These are phyloP conservation scores for Fulica atra DNA, from an alignment of 2,113 vertebrate species.

Conservation along the genomic window DNA sequence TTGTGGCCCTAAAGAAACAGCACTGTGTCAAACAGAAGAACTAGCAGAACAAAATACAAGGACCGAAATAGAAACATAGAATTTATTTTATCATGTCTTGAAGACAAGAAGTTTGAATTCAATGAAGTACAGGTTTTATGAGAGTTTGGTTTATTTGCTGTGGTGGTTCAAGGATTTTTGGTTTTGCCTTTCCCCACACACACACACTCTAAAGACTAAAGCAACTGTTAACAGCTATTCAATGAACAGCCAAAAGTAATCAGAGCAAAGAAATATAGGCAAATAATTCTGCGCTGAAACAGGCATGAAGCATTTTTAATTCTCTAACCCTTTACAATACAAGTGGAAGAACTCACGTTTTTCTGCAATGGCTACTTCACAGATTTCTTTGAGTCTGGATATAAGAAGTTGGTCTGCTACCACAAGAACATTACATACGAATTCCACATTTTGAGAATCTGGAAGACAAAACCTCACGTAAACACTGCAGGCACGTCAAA, in stretches of 20 bases:
- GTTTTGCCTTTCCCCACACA: background rate
- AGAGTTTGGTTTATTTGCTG: background rate
- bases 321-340: background rate
- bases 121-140: background rate
- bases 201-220: background rate
- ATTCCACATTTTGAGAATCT: conserved; percentile 93
- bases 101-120: background rate
- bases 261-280: background rate
- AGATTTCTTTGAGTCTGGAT: conserved; percentile 92
- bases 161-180: background rate
- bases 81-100: background rate
- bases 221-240: background rate
- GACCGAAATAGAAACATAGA: background rate
- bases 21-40: background rate
- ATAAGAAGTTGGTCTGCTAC: conserved; percentile 96
- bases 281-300: background rate
- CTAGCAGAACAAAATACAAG: background rate
- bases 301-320: background rate
- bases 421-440: conserved; percentile 91
- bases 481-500: background rate
- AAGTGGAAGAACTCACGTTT: conserved; percentile 80
- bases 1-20: background rate
- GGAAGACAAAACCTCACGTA: background rate
- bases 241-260: background rate
- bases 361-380: conserved; percentile 93